Conservation (phyloP, 2,888 invertebrate species). For the Stenolophus ochropezus region DNA sequence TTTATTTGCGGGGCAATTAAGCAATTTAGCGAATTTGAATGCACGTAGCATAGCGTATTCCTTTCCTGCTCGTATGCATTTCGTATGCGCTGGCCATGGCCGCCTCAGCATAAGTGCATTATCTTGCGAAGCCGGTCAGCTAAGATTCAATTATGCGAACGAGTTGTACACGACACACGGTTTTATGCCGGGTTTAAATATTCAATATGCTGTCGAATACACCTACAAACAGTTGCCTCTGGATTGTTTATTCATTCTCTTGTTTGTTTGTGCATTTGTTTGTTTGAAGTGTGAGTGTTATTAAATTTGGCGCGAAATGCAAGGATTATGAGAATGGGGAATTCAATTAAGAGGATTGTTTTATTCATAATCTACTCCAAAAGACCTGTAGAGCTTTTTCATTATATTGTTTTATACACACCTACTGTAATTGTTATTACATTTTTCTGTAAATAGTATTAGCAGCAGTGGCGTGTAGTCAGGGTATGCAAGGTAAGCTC, state of each 20-base stretch:
- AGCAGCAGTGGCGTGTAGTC: too few species aligned
- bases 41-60: not conserved
- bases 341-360: not conserved
- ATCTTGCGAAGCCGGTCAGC: slow-evolving; percentile 25
- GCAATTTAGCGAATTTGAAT: not conserved
- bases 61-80: not conserved
- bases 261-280: slow-evolving; percentile 13
- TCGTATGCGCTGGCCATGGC: not conserved
- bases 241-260: not conserved
- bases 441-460: too few species aligned
- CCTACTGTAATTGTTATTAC: not conserved
- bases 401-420: not conserved
- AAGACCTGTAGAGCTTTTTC: not conserved
- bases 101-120: slow-evolving; percentile 12
- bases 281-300: slow-evolving; percentile 15
- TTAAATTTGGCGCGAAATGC: not conserved
- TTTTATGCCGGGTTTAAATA: slow-evolving; percentile 19
- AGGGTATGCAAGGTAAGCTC: too few species aligned
- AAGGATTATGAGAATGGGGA: not conserved
- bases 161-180: slow-evolving; percentile 9
- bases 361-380: not conserved
- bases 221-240: not conserved
- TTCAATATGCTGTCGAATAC: slow-evolving; percentile 23
- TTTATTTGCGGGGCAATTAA: not conserved
- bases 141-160: slow-evolving; percentile 34